Evolutionary conservation across 2,113 vertebrate species (phyloP).

Genomic region (Dasyornis broadbenti): DNA sequence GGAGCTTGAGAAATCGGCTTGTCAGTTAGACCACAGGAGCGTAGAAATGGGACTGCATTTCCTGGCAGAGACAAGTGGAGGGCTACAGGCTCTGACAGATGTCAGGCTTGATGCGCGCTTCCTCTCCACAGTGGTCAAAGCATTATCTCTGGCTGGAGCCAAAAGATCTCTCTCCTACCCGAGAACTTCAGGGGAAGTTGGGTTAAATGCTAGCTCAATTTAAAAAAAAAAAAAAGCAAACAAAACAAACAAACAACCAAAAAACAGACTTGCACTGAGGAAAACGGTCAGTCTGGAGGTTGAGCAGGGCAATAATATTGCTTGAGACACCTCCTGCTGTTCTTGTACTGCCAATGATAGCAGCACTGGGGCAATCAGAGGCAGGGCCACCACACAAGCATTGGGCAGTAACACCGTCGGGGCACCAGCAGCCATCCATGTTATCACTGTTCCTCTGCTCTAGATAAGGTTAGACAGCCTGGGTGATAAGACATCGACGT

Average conservation of each 20-base stretch:
- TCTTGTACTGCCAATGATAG: neutral
- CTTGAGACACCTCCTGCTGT: neutral
- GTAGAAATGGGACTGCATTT: neutral
- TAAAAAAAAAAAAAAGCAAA: too few species aligned
- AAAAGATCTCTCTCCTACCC: neutral
- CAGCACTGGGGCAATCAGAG: neutral
- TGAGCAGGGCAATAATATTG: neutral
- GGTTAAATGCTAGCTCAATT: neutral
- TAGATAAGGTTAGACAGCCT: neutral
- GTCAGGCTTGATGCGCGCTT: neutral
- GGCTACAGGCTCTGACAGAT: neutral
- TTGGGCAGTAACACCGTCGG: fast-evolving
- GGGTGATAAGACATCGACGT: neutral
- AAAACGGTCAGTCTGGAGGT: neutral
- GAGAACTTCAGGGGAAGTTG: neutral
- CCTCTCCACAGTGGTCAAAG: neutral
- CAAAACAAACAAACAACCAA: neutral
- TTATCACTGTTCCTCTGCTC: neutral
- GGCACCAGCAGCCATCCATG: neutral
- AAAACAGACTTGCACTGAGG: neutral
- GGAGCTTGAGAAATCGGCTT: constrained; percentile 13
- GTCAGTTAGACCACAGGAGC: constrained; percentile 47
- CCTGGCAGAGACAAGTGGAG: neutral
- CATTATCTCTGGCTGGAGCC: neutral
- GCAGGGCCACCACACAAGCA: fast-evolving